Evolutionary conservation across 2,797 vertebrate species (phyloP).

Genomic region (Parambassis ranga): DNA sequence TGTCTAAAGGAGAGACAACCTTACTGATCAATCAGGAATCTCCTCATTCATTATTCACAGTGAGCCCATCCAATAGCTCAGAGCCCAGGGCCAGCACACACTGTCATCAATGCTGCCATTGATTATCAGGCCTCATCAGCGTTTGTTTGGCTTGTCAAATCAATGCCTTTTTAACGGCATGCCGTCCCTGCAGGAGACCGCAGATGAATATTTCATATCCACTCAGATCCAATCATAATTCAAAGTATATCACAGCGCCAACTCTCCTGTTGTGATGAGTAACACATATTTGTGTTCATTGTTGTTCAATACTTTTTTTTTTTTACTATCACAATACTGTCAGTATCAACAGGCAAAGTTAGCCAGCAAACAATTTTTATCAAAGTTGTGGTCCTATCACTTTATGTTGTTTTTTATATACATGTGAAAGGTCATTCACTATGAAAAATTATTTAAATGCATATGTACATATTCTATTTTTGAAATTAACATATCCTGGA

Average conservation of each 20-base stretch:
- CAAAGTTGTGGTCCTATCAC: not conserved
- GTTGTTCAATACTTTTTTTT: constrained; percentile 9
- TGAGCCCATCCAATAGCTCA: constrained; percentile 69
- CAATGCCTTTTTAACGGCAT: constrained; percentile 77
- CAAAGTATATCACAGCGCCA: constrained; percentile 30
- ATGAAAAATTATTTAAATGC: no score
- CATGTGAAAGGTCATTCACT: no score
- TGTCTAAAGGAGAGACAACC: constrained; percentile 68
- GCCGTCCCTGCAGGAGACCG: constrained; percentile 68
- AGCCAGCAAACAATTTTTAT: not conserved
- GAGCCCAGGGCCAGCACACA: constrained; percentile 73
- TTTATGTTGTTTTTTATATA: no score
- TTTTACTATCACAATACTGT: not conserved
- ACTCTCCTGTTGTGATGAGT: constrained; percentile 32
- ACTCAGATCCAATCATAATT: constrained; percentile 66
- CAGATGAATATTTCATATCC: constrained; percentile 79
- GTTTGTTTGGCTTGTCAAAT: constrained; percentile 82
- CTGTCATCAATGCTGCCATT: constrained; percentile 78
- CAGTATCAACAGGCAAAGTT: not conserved
- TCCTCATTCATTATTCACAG: constrained; percentile 82
- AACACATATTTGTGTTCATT: constrained; percentile 28
- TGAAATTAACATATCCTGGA: no score
- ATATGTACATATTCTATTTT: no score
- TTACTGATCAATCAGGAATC: constrained; percentile 78
- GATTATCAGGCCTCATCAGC: constrained; percentile 81